Percentiles rank a stretch among this genome's conserved stretches.
Conservation (phyloP, 2,797 vertebrate genomes). For the Microctenopoma steveboyesi region DNA sequence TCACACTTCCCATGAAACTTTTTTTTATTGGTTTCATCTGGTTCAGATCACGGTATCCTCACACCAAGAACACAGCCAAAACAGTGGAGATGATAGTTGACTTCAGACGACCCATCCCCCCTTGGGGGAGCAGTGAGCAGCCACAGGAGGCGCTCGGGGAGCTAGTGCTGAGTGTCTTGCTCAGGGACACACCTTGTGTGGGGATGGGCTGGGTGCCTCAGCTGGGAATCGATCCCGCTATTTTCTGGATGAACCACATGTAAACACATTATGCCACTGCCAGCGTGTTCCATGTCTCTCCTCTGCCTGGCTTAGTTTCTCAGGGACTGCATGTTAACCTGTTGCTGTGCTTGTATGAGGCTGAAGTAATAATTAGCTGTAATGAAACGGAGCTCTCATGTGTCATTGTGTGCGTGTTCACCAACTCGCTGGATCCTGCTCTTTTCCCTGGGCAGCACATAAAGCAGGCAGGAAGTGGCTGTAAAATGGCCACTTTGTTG, state of each 20-base stretch:
- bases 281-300: background rate
- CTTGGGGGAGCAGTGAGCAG: too few species aligned
- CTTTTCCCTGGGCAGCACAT: slow-evolving; percentile 39
- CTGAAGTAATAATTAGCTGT: slow-evolving; percentile 16
- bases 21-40: background rate
- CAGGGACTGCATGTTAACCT: background rate
- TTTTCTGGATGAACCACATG: background rate
- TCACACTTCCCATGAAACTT: too few species aligned
- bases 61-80: too few species aligned
- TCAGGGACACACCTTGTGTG: too few species aligned
- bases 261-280: background rate
- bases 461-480: slow-evolving; percentile 17
- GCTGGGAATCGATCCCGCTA: too few species aligned
- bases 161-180: too few species aligned
- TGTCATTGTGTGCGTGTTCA: background rate
- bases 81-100: too few species aligned
- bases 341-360: background rate
- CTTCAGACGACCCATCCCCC: too few species aligned
- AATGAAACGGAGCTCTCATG: slow-evolving; percentile 17
- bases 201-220: too few species aligned
- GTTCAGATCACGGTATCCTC: too few species aligned
- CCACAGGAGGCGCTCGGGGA: too few species aligned
- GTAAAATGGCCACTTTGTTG: slow-evolving; percentile 39
- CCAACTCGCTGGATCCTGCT: slow-evolving; percentile 16
- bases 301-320: background rate